These are phyloP conservation scores for Melanerpes aurifrons DNA, from an alignment of 2,113 vertebrate species.

Conservation along the genomic window DNA sequence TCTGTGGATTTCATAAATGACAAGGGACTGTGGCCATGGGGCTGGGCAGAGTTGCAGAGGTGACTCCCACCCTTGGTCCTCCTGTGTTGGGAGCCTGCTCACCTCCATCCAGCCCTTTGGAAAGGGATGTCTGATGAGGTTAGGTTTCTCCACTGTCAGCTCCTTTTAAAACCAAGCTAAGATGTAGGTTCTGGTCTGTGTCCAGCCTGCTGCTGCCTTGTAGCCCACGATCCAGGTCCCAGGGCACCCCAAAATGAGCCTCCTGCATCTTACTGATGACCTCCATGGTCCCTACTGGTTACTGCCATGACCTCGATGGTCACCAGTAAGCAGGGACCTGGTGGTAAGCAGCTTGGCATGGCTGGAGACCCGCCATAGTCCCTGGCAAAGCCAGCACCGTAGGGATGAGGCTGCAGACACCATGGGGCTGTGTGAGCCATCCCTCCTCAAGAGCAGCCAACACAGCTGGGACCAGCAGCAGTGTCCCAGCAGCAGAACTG, in stretches of 20 bases:
- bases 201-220: not conserved
- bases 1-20: not conserved
- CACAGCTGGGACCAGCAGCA: rapidly evolving
- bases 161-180: not conserved
- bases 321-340: not conserved
- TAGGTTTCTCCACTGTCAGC: not conserved
- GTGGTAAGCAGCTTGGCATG: rapidly evolving
- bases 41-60: not conserved
- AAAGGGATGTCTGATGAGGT: not conserved
- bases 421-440: rapidly evolving
- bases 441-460: not conserved
- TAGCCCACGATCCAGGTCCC: rapidly evolving
- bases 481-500: not conserved
- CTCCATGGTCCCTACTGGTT: not conserved
- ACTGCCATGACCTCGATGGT: not conserved
- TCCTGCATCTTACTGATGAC: not conserved
- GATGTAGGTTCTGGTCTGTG: not conserved
- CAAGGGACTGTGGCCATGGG: rapidly evolving
- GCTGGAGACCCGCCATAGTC: not conserved
- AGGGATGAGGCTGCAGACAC: not conserved
- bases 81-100: not conserved
- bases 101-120: not conserved
- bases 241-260: not conserved
- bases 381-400: rapidly evolving
- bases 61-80: not conserved